Base-by-base conservation (phyloP, 1,140 invertebrate species). In the Eulimnadia texana region DNA sequence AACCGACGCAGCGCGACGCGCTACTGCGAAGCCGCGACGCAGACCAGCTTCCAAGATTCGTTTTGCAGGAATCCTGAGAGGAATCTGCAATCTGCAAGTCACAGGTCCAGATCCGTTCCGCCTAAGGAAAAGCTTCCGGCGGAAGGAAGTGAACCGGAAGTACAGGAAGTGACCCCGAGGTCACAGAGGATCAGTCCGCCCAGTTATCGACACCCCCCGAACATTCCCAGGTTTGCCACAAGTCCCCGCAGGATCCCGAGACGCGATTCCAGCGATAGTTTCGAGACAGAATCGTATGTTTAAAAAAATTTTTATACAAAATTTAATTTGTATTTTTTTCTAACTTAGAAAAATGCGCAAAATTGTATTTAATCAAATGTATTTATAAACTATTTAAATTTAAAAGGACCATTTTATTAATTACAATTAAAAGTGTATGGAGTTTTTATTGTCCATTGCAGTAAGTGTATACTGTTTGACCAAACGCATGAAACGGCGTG, bases 241-340 rank as follows among this genome's bases (percentile, higher is more conserved):
- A 62, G 67, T 22, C 66, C 29, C 19, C 61, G 61, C 24, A 6
- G 33, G 16, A 19, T 42, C n/a, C 58, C 47, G 22, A 56, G 65
- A 52, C 51, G 66, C 57, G 62, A 67, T 50, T 68, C 66, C 23
- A 64, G 66, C 47, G 58, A 68, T n/a, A 67, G 67, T 61, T 69
- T 64, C 47, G 69, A 67, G 52, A 68, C 69, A 61, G 69, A 70
- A 63, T 70, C 69, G n/a, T 70, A 70, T 58, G 69, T 70, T 42
- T 42, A 42, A 42, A 42, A 42, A 9, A 42, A 9, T 42, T 9
- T 42, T 42, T 16, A 6, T 16, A 9, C 16, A 42, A 42, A 6
- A 42, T 6, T 42, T 42, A 16, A 42, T 9, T 42, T 6, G 6
- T 9, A 42, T 42, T 42, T 42, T 9, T 42, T 6, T 9, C 33